Base-by-base conservation (phyloP, 2,888 invertebrate genomes). In the Ariolimax columbianus region DNA sequence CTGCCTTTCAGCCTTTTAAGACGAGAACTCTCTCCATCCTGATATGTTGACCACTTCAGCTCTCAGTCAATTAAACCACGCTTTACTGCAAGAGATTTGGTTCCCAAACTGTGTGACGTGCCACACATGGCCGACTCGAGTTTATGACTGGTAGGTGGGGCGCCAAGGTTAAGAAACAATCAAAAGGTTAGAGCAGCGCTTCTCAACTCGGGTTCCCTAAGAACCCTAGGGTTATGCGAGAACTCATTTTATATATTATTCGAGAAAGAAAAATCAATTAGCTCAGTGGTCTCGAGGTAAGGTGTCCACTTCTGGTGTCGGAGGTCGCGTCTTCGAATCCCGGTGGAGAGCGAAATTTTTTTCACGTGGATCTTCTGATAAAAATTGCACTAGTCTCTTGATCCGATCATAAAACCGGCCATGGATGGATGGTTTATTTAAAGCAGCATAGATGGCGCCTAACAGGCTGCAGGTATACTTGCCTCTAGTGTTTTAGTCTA, bases 11-110 rank as follows among this genome's bases (percentile, higher is more conserved):
- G 38, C 75, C 38, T n/a, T 33, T 66, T 33, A 14, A 47, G 72
- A 30, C 47, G 38, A 59, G 33, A 3, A 73, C 73, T 59, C 73
- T 59, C 82, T 38, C 38, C 40, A 70, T 23, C 26, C 23, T 2
- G 51, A 63, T 33, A 26, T 38, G 59, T 73, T 73, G 82, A 73
- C 82, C 82, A 82, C 82, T 82, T 82, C 59, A 82, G 82, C 59
- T 40, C 73, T 19, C 55, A 73, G 82, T 59, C 82, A 82, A 82
- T 82, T 82, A 82, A 82, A 82, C 51, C 73, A n/a, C 55, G 72
- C 82, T 38, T 72, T 82, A 51, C 82, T 82, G 40, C 40, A 2
- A 36, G 23, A 63, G 55, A 73, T 73, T 82, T 82, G 82, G 73
- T 73, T 59, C 59, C 82, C n/a, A n/a, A n/a, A n/a, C n/a, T n/a